phyloP scores from a whole-genome alignment of 2,113 vertebrate genomes.

The Megalops atlanticus region DNA sequence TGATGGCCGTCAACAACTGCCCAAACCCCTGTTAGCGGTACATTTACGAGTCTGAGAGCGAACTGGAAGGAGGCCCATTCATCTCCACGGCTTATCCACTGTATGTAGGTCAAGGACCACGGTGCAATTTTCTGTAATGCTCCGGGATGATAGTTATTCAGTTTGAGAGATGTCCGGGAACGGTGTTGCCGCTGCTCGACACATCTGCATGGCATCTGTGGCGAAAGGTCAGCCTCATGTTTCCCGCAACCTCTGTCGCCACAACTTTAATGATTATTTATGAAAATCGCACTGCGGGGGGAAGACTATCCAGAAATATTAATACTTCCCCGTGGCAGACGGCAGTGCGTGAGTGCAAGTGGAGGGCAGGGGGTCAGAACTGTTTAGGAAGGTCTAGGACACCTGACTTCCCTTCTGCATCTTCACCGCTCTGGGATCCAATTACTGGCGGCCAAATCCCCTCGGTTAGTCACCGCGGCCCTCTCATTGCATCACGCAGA shows the following conservation, averaged over 20 bases:
- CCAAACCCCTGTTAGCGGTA: conserved; percentile 10
- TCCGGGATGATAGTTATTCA: conserved; percentile 64
- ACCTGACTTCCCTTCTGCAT: conserved; percentile 53
- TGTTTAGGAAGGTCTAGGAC: conserved; percentile 38
- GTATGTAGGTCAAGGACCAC: conserved; percentile 64
- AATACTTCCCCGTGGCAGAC: conserved; percentile 2
- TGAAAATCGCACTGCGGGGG: conserved; percentile 36
- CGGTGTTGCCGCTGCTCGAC: conserved; percentile 38
- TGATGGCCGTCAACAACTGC: conserved; percentile 18
- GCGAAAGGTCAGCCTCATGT: conserved; percentile 67
- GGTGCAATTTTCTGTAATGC: conserved; percentile 48
- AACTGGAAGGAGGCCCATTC: conserved; percentile 40
- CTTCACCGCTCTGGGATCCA: conserved; percentile 58
- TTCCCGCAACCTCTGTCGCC: conserved; percentile 60
- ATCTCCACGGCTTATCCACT: conserved; percentile 42
- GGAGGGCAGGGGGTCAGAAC: conserved; percentile 13
- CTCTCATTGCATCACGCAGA: conserved; percentile 65
- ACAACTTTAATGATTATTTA: conserved; percentile 55
- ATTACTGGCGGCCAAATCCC: conserved; percentile 58
- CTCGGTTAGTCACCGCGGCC: conserved; percentile 59
- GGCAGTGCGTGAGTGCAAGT: neutral
- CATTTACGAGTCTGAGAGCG: conserved; percentile 37
- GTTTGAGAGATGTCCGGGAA: conserved; percentile 61
- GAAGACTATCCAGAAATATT: conserved; percentile 8
- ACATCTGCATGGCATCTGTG: conserved; percentile 54